Evolutionary conservation across 64 coral and sea anemone genomes (phyloP).

Genomic region (Acropora yongei): DNA sequence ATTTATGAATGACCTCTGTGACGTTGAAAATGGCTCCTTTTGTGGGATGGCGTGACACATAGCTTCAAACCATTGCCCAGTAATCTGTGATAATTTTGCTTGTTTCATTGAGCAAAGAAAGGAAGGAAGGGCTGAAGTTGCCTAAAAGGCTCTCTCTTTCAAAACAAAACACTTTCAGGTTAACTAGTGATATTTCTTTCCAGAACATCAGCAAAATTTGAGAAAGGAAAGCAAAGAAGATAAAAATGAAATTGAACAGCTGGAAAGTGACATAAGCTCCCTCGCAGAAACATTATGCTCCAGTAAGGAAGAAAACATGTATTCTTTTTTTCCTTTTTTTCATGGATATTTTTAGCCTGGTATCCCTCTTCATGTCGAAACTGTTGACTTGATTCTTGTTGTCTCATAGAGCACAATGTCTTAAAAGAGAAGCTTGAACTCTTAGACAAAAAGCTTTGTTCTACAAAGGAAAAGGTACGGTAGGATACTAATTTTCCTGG

Average conservation of each 20-base stretch:
- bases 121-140: too few species aligned
- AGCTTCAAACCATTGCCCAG: too few species aligned
- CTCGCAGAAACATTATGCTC: constrained; percentile 46
- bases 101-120: too few species aligned
- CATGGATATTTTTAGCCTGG: too few species aligned
- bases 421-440: constrained; percentile 39
- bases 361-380: not conserved
- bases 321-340: too few species aligned
- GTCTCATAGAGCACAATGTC: constrained; percentile 15
- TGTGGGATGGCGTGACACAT: too few species aligned
- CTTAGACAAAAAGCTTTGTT: constrained; percentile 1
- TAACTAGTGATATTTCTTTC: not conserved
- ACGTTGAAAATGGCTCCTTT: too few species aligned
- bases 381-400: not conserved
- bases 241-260: constrained; percentile 45
- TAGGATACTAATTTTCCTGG: not conserved
- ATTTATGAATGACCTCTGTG: too few species aligned
- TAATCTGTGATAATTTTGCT: too few species aligned
- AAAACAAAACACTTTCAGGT: too few species aligned
- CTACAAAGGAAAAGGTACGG: constrained; percentile 31
- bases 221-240: constrained; percentile 10
- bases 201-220: constrained; percentile 26
- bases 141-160: too few species aligned
- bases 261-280: constrained; percentile 20
- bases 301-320: constrained; percentile 3